Evolutionary conservation across 2,113 vertebrate genomes (phyloP).

Genomic region (Cottus gobio): DNA sequence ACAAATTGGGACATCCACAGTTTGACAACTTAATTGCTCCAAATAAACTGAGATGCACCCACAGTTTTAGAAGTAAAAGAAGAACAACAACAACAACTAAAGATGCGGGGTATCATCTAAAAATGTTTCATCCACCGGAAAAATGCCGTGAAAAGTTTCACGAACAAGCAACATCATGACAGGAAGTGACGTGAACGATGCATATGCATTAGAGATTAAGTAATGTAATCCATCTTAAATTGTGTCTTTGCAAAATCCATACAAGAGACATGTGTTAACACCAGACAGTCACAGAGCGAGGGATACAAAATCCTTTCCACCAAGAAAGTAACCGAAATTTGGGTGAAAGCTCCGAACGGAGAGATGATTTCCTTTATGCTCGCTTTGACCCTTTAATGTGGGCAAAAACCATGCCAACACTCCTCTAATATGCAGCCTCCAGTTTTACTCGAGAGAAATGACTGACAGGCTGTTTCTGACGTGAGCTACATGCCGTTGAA

Average conservation of each 20-base stretch:
- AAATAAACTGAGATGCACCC: not conserved
- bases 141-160: not conserved
- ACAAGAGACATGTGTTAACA: not conserved
- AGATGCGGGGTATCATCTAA: not conserved
- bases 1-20: not conserved
- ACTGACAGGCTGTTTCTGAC: not conserved
- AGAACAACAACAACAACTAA: not conserved
- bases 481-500: not conserved
- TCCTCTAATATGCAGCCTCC: not conserved
- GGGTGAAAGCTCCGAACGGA: not conserved
- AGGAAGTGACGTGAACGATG: slow-evolving; percentile 30
- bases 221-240: slow-evolving; percentile 58
- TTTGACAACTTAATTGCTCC: slow-evolving; percentile 7
- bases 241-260: slow-evolving; percentile 26
- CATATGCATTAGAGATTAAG: slow-evolving; percentile 19
- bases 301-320: slow-evolving; percentile 31
- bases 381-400: slow-evolving; percentile 4
- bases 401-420: not conserved
- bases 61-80: not conserved
- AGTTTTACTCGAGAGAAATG: not conserved
- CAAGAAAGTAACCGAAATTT: slow-evolving; percentile 4
- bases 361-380: slow-evolving; percentile 14
- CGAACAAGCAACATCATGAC: not conserved
- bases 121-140: not conserved
- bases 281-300: not conserved